Percentiles rank a stretch among this genome's conserved stretches.
phyloP scores from a whole-genome alignment of 2,113 vertebrate genomes.

The Beaufortia kweichowensis region DNA sequence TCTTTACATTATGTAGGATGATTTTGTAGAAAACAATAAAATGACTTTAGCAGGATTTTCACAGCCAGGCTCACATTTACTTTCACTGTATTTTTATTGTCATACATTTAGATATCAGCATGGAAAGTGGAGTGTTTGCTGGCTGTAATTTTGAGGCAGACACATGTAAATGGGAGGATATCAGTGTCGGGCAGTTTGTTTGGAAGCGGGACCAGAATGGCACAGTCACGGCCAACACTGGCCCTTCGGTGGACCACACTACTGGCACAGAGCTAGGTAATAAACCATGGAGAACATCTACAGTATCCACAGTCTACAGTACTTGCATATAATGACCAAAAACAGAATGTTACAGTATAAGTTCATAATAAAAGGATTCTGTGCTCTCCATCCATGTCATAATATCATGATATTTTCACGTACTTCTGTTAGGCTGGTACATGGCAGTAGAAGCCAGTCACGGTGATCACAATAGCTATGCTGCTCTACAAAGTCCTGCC shows the following conservation, averaged over 20 bases:
- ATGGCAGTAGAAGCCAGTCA: constrained; percentile 61
- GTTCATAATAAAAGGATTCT: no score
- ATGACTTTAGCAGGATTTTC: no score
- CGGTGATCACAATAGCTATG: constrained; percentile 62
- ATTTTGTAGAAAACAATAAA: no score
- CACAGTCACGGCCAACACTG: constrained; percentile 56
- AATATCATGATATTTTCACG: no score
- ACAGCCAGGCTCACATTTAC: no score
- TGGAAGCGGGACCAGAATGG: constrained; percentile 68
- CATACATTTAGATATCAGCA: constrained; percentile 52
- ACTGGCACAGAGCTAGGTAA: constrained; percentile 67
- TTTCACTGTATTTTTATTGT: neutral
- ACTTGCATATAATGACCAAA: neutral
- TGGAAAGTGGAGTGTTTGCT: constrained; percentile 60
- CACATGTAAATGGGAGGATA: constrained; percentile 70
- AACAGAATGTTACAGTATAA: neutral
- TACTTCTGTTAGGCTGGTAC: constrained; percentile 67
- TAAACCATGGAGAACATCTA: neutral
- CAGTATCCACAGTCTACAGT: neutral
- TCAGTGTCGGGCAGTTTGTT: constrained; percentile 65
- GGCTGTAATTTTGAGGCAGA: constrained; percentile 71
- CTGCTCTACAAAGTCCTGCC: constrained; percentile 65
- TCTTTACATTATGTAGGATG: no score
- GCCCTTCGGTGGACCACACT: constrained; percentile 70
- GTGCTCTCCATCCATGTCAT: no score